These are phyloP conservation scores for Chionoecetes opilio DNA, from an alignment of 1,140 invertebrate species.

Conservation along the genomic window DNA sequence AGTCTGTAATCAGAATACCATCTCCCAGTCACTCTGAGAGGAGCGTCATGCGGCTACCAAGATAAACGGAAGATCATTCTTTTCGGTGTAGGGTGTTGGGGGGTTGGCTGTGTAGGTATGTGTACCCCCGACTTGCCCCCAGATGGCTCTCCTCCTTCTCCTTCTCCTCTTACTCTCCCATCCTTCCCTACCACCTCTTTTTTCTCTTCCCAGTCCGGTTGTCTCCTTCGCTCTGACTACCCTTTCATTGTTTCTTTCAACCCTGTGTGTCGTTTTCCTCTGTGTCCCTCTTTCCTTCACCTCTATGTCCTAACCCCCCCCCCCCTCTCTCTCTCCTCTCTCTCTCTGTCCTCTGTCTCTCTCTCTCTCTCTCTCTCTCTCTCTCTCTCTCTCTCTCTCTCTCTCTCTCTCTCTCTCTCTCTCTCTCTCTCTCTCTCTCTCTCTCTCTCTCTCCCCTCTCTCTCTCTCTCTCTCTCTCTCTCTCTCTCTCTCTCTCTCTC, in stretches of 20 bases:
- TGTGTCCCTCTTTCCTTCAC: not conserved
- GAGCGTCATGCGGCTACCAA: slow-evolving; percentile 60
- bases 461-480: not conserved
- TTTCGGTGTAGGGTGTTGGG: slow-evolving; percentile 48
- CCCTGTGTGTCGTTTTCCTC: not conserved
- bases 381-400: slow-evolving; percentile 18
- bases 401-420: slow-evolving; percentile 10
- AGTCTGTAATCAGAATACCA: slow-evolving; percentile 50
- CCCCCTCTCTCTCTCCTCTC: not conserved
- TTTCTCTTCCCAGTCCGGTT: not conserved
- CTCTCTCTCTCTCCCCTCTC: not conserved
- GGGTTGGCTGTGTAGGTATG: slow-evolving; percentile 41
- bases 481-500: not conserved
- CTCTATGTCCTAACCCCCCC: too few species aligned
- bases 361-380: slow-evolving; percentile 27
- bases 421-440: slow-evolving; percentile 24
- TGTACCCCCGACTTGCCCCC: slow-evolving; percentile 48
- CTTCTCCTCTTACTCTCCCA: not conserved
- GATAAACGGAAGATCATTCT: slow-evolving; percentile 62
- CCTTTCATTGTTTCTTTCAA: not conserved
- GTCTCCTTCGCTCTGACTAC: not conserved
- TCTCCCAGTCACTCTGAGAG: slow-evolving; percentile 41
- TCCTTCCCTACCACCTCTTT: not conserved
- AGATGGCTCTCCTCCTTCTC: not conserved
- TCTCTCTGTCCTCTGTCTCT: not conserved